Conservation (phyloP, 2,113 vertebrate genomes). For the Hiodon alosoides region DNA sequence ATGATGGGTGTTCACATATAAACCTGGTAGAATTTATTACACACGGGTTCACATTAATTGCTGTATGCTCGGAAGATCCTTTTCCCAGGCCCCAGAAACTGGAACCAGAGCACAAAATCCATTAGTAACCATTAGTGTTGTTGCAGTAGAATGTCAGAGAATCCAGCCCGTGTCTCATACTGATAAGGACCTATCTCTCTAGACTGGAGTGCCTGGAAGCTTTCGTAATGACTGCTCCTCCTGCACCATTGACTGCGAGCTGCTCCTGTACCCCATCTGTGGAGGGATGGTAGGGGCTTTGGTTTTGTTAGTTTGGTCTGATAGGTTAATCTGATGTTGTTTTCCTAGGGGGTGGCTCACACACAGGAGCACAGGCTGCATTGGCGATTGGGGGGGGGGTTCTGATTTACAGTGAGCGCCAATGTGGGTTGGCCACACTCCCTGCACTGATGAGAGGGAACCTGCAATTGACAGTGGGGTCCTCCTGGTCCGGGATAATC, state of each 20-base stretch:
- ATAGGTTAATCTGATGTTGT: neutral
- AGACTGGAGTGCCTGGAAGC: neutral
- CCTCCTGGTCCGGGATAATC: no score
- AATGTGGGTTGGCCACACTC: no score
- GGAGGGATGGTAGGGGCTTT: neutral
- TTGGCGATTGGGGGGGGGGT: no score
- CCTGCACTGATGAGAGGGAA: no score
- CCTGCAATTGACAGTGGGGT: no score
- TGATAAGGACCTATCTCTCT: neutral
- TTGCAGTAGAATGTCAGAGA: neutral
- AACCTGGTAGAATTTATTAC: no score
- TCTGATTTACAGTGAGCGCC: no score
- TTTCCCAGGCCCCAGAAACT: neutral
- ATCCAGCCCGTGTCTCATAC: neutral
- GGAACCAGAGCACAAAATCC: conserved; percentile 9
- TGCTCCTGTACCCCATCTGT: neutral
- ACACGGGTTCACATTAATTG: neutral
- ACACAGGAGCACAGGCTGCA: no score
- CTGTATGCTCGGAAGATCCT: neutral
- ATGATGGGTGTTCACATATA: no score
- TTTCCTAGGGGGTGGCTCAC: neutral
- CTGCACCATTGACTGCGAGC: neutral
- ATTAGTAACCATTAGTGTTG: conserved; percentile 6
- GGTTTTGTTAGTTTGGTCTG: neutral
- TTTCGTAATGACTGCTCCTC: neutral